Conservation (phyloP, 2,888 invertebrate species). For the Ashinkailepas kermadecensis region DNA sequence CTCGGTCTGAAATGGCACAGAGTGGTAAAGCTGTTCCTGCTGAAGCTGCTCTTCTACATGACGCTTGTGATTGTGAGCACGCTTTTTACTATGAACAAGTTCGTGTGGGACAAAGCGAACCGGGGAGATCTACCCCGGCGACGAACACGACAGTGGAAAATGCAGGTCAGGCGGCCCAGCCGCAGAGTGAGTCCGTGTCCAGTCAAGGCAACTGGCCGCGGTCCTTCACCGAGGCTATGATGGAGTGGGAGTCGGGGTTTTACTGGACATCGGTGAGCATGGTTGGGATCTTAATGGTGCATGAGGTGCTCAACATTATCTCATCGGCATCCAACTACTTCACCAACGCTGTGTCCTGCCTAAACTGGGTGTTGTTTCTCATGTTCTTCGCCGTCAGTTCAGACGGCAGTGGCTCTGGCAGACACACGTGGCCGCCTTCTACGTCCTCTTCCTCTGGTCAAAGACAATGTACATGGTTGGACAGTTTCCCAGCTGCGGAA, state of each 20-base stretch:
- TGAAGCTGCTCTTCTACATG: conserved; percentile 48
- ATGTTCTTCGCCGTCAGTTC: conserved; percentile 28
- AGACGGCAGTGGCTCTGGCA: conserved; percentile 28
- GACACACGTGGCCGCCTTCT: conserved; percentile 32
- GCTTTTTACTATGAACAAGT: conserved; percentile 41
- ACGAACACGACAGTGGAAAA: conserved; percentile 2
- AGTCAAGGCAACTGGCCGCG: neutral
- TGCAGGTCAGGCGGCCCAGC: neutral
- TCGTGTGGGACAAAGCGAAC: conserved; percentile 27
- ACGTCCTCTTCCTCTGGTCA: conserved; percentile 32
- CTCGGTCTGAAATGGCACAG: conserved; percentile 53
- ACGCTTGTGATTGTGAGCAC: conserved; percentile 50
- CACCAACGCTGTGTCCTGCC: neutral
- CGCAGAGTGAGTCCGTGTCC: neutral
- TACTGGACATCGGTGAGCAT: conserved; percentile 16
- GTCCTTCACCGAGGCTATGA: neutral
- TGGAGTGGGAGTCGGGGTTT: neutral
- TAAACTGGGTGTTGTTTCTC: neutral
- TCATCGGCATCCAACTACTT: conserved; percentile 19
- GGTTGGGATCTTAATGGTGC: neutral
- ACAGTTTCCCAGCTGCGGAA: conserved; percentile 46
- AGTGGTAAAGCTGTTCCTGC: conserved; percentile 50
- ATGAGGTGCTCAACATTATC: conserved; percentile 10
- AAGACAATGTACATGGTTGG: conserved; percentile 34
- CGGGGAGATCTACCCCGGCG: neutral